Evolutionary conservation across 2,888 invertebrate species (phyloP), one percentile per base, ranked within the genome.

Genomic region (Orthonevra nobilis): DNA sequence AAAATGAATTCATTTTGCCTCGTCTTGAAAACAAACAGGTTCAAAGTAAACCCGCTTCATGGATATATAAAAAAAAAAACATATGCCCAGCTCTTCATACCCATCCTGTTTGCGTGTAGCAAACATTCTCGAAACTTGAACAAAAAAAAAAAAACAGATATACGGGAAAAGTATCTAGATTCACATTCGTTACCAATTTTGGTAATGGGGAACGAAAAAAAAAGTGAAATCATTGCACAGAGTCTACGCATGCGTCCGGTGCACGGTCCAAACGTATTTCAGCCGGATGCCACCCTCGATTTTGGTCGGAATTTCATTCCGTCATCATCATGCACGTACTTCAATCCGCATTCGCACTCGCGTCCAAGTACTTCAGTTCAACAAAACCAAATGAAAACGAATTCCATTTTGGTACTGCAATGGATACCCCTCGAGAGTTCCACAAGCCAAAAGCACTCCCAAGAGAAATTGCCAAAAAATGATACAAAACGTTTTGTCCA

Each of bases 381-480:
- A 46, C 38, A 66, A 73, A 30, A 19, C 40, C 20, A 58, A 66
- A 42, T 23, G 23, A 58, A 68, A 50, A 17, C 44, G 52, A 60
- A 66, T 74, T 30, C 52, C 60, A 46, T 60, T n/a, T n/a, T 64
- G 50, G 56, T 56, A 58, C 34, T 48, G 72, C 42, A 63, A 72
- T 72, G n/a, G n/a, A n/a, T n/a, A n/a, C n/a, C n/a, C n/a, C n/a
- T n/a, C n/a, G n/a, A n/a, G n/a, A n/a, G n/a, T n/a, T n/a, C n/a
- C n/a, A n/a, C n/a, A n/a, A n/a, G n/a, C n/a, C n/a, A n/a, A n/a
- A n/a, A n/a, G n/a, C n/a, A n/a, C n/a, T n/a, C n/a, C n/a, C n/a
- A 63, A 69, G 72, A 63, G 77, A 77, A 77, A 77, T 72, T 72
- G 58, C 77, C 72, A 63, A 70, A 75, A 74, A 66, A 56, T 34